Percentiles rank a stretch among this genome's conserved stretches.
Evolutionary conservation across 2,888 invertebrate genomes (phyloP).

Genomic region (Lumbricus terrestris): DNA sequence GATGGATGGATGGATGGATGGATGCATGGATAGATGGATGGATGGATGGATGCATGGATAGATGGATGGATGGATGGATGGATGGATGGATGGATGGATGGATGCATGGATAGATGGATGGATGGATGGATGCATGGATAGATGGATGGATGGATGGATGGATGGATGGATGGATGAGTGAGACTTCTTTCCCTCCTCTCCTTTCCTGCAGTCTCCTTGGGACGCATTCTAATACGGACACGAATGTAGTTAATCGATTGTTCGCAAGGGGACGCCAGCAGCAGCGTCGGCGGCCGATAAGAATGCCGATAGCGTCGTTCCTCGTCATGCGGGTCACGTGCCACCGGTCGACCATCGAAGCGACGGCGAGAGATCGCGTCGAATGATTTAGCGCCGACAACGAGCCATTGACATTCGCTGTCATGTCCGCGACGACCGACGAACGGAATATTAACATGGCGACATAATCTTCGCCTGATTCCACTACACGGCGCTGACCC

Average conservation of each 20-base stretch:
- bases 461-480: slow-evolving; percentile 5
- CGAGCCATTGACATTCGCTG: slow-evolving; percentile 8
- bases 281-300: not conserved
- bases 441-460: slow-evolving; percentile 7
- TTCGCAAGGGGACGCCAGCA: not conserved
- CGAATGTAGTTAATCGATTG: slow-evolving; percentile 11
- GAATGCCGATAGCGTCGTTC: not conserved
- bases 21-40: too few species aligned
- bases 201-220: not conserved
- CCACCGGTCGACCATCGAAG: not conserved
- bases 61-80: too few species aligned
- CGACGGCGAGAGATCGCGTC: not conserved
- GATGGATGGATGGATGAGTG: not conserved
- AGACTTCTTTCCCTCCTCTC: not conserved
- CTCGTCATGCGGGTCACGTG: slow-evolving; percentile 15
- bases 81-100: too few species aligned
- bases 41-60: too few species aligned
- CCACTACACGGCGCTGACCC: slow-evolving; percentile 5
- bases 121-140: too few species aligned
- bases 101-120: too few species aligned
- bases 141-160: not conserved
- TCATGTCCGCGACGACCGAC: not conserved
- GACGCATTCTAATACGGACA: slow-evolving; percentile 9
- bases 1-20: too few species aligned
- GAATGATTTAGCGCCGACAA: not conserved